Evolutionary conservation across 2,113 vertebrate species (phyloP).

Genomic region (Dipodomys merriami): DNA sequence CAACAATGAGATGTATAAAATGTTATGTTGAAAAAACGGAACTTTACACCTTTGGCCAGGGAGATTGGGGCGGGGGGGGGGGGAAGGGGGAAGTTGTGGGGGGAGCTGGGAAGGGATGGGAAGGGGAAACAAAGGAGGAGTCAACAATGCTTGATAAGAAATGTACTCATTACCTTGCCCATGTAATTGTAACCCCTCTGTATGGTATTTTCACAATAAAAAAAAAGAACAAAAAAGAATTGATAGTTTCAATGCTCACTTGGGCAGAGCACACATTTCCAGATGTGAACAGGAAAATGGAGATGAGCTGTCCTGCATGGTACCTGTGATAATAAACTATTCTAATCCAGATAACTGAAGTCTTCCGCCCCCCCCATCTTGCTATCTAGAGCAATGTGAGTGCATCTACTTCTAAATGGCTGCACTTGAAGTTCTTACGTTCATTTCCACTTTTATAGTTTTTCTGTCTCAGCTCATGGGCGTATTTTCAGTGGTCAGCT

Average conservation of each 20-base stretch:
- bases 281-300: not conserved
- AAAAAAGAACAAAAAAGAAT: not conserved
- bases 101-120: no score
- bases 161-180: no score
- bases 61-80: no score
- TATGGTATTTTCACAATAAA: no score
- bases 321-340: not conserved
- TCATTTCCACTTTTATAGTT: not conserved
- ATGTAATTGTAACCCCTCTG: no score
- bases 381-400: not conserved
- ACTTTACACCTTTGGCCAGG: no score
- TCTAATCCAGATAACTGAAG: not conserved
- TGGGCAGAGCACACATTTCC: not conserved
- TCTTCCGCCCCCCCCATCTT: not conserved
- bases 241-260: not conserved
- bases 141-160: no score
- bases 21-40: no score
- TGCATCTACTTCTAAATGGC: not conserved
- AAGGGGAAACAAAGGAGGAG: no score
- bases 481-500: not conserved
- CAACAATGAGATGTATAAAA: no score
- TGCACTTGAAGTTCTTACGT: not conserved
- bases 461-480: not conserved
- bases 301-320: not conserved
- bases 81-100: no score